phyloP scores from a whole-genome alignment of 2,888 invertebrate genomes.

The Apodemia zela region DNA sequence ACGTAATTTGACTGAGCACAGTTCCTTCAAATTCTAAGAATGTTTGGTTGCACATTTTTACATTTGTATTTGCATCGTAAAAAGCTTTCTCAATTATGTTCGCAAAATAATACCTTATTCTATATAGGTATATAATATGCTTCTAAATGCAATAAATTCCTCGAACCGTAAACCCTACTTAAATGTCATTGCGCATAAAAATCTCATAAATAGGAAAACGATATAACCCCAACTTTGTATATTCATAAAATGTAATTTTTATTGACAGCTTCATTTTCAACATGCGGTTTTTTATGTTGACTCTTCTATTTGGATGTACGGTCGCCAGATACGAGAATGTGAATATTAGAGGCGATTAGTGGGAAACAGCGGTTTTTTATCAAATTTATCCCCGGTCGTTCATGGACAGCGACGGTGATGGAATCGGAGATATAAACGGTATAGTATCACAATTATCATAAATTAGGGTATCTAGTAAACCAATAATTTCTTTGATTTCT shows the following conservation, averaged over 20 bases:
- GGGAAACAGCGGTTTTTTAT: slow-evolving; percentile 87
- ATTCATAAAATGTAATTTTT: not conserved
- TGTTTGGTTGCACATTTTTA: too few species aligned
- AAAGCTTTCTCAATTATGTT: not conserved
- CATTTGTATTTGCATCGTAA: not conserved
- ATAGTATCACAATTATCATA: slow-evolving; percentile 17
- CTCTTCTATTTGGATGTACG: slow-evolving; percentile 34
- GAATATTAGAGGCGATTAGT: slow-evolving; percentile 82
- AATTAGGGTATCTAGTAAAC: too few species aligned
- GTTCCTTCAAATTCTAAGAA: too few species aligned
- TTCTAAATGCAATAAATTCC: not conserved
- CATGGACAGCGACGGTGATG: slow-evolving; percentile 88
- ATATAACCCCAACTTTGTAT: not conserved
- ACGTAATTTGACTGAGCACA: too few species aligned
- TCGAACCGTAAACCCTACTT: not conserved
- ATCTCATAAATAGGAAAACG: not conserved
- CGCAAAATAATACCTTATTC: not conserved
- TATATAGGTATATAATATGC: too few species aligned
- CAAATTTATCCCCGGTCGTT: slow-evolving; percentile 90
- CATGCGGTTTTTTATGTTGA: slow-evolving; percentile 47
- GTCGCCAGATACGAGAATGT: slow-evolving; percentile 48
- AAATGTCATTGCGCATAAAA: not conserved
- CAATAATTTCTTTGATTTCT: too few species aligned
- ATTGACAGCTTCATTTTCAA: slow-evolving; percentile 36
- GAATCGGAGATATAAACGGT: slow-evolving; percentile 82